Evolutionary conservation across 1,140 invertebrate species (phyloP), one percentile per base, ranked within the genome.

Genomic region (Drosophila guanche): DNA sequence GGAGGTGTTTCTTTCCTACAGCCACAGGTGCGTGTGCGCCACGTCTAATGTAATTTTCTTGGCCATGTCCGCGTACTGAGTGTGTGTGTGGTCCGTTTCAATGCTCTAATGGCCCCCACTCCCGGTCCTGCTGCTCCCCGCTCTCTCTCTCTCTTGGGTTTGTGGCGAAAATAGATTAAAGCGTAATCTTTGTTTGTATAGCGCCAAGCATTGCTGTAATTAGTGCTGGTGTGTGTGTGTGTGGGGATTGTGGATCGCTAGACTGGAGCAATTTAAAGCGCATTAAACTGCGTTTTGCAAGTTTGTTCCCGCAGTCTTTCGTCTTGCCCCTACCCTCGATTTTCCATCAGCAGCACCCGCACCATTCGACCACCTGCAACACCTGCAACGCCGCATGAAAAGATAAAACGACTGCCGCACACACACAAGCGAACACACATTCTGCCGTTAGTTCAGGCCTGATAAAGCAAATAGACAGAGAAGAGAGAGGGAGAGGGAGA

Each of bases 171-270:
- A 88, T 83, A 89, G 83, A 88, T 88, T 88, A 88, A 88, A 89
- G 83, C 71, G 78, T 89, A 88, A 88, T 89, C 80, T 88, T 83
- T 89, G 84, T 88, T 88, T 88, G 84, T 79, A 88, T 70, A 88
- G 62, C 69, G 70, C 70, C 75, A 65, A 86, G 74, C 70, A 79
- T 76, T 68, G 67, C 47, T 41, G 75, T 74, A 74, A 81, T 83
- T 88, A 76, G 79, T 60, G 52, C 37, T 37, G 0, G 33, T 33
- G 7, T 33, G 7, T 37, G 29, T 10, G 29, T 33, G 29, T 33
- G 29, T 10, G 51, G n/a, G 27, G 0, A n/a, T 10, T 2, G 29
- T 12, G 41, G 20, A 29, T 33, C 41, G 37, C 16, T n/a, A 33
- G 48, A 53, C 20, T 68, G 62, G 16, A 62, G 79, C 83, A 86